Base-by-base conservation (phyloP, 2,888 invertebrate species). In the Drosophila melanosoma region DNA sequence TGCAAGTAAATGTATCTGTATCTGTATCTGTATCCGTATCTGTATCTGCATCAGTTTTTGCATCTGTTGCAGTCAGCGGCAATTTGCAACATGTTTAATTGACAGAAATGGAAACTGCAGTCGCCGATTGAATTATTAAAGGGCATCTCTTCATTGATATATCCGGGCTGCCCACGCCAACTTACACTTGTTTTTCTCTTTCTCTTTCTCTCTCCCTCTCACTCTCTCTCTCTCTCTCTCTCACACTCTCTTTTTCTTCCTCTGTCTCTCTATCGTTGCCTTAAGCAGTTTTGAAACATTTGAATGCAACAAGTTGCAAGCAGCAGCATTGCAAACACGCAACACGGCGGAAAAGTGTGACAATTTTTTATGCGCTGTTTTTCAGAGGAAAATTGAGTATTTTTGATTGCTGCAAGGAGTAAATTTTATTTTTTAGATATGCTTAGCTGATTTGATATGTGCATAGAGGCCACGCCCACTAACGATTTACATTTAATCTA, bases 71-170 rank as follows among this genome's bases (percentile, higher is more conserved):
- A 66, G 68, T 63, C 76, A 61, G 67, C 20, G 53, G 57, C 70
- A 74, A 78, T 76, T 79, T 62, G 64, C 67, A 76, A 35, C 65
- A 63, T 66, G 70, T 87, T 87, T 83, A 86, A 86, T 86, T 86
- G 88, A 87, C 67, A 64, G 82, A 87, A 76, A 80, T 87, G 84
- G 73, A 71, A 79, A 76, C 64, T 66, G 76, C 74, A 79, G 61
- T 64, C 58, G 69, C 82, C 79, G 84, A 88, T 87, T 86, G 78
- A 86, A 86, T 83, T 79, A 79, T 69, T 68, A 83, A 79, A 78
- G 76, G 81, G 78, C 79, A 82, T 66, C 56, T 66, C 49, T 76
- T 83, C 73, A 86, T 86, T 86, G 83, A 86, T 86, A 88, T 88
- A 86, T 88, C 88, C 86, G 88, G 83, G 74, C 82, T 54, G 78